Evolutionary conservation across 2,888 invertebrate species (phyloP), one percentile per base, ranked within the genome.

Genomic region (Watsonalla cultraria): DNA sequence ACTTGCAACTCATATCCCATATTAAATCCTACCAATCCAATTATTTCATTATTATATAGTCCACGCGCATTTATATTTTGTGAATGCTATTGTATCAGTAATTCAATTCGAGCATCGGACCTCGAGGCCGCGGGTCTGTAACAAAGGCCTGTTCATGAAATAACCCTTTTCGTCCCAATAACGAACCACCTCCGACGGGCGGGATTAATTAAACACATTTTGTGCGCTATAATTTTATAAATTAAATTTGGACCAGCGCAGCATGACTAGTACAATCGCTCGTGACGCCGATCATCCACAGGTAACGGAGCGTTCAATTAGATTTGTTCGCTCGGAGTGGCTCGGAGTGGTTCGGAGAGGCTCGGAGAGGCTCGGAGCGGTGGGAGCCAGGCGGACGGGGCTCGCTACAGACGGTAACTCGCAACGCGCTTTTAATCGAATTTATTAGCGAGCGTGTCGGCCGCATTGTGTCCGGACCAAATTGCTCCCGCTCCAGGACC

Each of bases 361-460:
- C 47, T 15, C 13, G 46, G 14, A 1, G 14, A 45, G 35, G 51
- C 45, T 42, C 45, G n/a, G 45, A 37, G 37, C n/a, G 45, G n/a
- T 13, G n/a, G n/a, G n/a, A 45, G 6, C n/a, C 9, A 13, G n/a
- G n/a, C 11, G 45, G n/a, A 45, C 45, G 6, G 45, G 9, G 48
- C 11, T 46, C 53, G 13, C 45, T 2, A 50, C 47, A 33, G 8
- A 4, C 37, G 37, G 7, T 37, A 7, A 9, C 37, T 34, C 48
- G 51, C 47, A 24, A 39, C 51, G 49, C 58, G 56, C 66, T 52
- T 67, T 57, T 79, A 73, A 77, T 78, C 74, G 62, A 75, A 78
- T 80, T 74, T 69, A 74, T 79, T 76, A 77, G 66, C 64, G 66
- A 71, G 65, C 68, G 75, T 67, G 64, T 60, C 70, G 66, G 51